These are phyloP conservation scores for Chymomyza fuscimana DNA, from an alignment of 2,888 invertebrate genomes.

Conservation along the genomic window DNA sequence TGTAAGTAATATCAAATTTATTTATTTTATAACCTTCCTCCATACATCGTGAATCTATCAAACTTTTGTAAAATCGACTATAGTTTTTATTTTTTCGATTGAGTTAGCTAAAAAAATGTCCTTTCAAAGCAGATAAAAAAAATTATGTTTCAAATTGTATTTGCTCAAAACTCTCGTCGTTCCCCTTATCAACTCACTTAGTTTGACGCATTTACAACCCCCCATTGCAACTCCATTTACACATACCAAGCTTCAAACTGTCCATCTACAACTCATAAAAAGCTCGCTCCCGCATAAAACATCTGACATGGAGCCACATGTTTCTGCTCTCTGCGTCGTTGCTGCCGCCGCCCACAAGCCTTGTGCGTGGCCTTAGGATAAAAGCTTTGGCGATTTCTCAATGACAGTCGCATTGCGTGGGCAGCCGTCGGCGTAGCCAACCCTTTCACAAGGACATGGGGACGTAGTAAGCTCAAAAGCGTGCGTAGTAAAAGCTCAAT, in stretches of 20 bases:
- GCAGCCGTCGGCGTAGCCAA: conserved; percentile 2
- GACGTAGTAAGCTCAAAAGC: conserved; percentile 26
- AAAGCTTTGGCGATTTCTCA: conserved; percentile 45
- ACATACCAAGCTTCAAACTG: background rate
- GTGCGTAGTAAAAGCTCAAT: background rate
- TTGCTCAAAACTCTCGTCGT: no score
- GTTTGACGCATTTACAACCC: background rate
- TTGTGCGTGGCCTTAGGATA: conserved; percentile 49
- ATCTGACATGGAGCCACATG: conserved; percentile 62
- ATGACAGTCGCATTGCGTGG: conserved; percentile 42
- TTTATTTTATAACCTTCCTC: no score
- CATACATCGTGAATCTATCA: no score
- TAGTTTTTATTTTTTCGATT: no score
- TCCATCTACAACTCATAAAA: background rate
- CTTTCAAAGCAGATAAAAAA: no score
- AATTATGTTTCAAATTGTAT: no score
- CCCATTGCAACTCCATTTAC: background rate
- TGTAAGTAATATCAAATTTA: no score
- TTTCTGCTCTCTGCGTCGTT: conserved; percentile 21
- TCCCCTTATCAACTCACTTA: background rate
- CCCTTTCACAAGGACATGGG: conserved; percentile 38
- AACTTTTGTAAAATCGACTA: no score
- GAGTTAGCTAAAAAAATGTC: no score
- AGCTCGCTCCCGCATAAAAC: conserved; percentile 33
- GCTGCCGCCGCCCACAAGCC: background rate